Conservation (phyloP, 23 tunicate genomes). For the Oikopleura dioica region DNA sequence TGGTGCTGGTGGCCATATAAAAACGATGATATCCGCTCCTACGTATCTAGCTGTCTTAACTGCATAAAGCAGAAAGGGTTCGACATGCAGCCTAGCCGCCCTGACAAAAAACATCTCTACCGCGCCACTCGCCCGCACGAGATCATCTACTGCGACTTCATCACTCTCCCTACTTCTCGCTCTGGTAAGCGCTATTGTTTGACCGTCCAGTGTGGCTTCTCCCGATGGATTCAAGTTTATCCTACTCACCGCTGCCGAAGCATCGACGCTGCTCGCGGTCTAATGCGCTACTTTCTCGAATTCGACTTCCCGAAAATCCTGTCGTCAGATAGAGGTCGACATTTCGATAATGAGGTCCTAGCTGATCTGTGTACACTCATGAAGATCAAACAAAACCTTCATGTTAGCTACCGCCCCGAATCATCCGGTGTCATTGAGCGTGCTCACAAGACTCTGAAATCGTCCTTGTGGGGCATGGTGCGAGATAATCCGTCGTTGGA, state of each 20-base stretch:
- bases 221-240: neutral
- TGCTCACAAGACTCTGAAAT: neutral
- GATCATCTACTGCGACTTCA: neutral
- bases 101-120: neutral
- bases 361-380: neutral
- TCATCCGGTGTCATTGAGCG: neutral
- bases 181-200: neutral
- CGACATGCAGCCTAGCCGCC: neutral
- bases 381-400: neutral
- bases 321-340: neutral
- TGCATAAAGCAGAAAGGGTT: neutral
- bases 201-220: neutral
- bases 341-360: neutral
- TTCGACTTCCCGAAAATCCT: neutral
- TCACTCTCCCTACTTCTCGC: neutral
- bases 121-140: neutral
- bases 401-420: neutral
- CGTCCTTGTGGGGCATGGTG: neutral
- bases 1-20: neutral
- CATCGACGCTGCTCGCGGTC: neutral
- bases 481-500: neutral
- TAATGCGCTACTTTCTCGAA: neutral
- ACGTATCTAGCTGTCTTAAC: neutral
- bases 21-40: neutral
- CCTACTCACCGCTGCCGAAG: neutral